Percentiles rank a stretch among this genome's conserved stretches.
These are phyloP conservation scores for Ophthalmolycus amberensis DNA, from an alignment of 2,113 vertebrate genomes.

Conservation along the genomic window DNA sequence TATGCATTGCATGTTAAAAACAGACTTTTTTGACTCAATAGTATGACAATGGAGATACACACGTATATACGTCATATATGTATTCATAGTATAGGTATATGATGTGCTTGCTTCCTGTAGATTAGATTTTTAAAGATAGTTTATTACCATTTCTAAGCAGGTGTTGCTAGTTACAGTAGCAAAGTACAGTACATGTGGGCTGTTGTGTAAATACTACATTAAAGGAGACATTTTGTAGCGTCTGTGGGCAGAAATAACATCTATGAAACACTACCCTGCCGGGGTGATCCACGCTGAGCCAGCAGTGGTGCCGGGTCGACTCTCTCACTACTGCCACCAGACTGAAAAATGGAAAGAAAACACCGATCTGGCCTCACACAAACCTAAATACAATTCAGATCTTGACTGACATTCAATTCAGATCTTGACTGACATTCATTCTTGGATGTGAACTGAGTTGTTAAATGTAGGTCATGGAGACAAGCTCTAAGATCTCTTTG, in stretches of 20 bases:
- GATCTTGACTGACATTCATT: neutral
- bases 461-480: neutral
- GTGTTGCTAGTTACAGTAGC: neutral
- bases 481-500: neutral
- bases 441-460: neutral
- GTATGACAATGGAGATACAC: neutral
- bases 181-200: neutral
- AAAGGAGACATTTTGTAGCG: neutral
- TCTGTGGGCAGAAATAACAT: neutral
- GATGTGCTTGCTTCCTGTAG: neutral
- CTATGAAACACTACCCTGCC: slow-evolving; percentile 1
- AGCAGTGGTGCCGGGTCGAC: neutral
- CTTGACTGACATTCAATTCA: neutral
- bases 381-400: neutral
- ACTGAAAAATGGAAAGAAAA: neutral
- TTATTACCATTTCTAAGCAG: neutral
- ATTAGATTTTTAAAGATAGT: too few relatives aligned
- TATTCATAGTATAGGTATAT: neutral
- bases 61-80: neutral
- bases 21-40: too few relatives aligned
- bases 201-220: neutral
- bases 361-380: neutral
- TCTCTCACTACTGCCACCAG: neutral
- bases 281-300: slow-evolving; percentile 7
- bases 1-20: neutral